Evolutionary conservation across 2,888 invertebrate genomes (phyloP), one percentile per base, ranked within the genome.

Genomic region (Spodoptera littoralis): DNA sequence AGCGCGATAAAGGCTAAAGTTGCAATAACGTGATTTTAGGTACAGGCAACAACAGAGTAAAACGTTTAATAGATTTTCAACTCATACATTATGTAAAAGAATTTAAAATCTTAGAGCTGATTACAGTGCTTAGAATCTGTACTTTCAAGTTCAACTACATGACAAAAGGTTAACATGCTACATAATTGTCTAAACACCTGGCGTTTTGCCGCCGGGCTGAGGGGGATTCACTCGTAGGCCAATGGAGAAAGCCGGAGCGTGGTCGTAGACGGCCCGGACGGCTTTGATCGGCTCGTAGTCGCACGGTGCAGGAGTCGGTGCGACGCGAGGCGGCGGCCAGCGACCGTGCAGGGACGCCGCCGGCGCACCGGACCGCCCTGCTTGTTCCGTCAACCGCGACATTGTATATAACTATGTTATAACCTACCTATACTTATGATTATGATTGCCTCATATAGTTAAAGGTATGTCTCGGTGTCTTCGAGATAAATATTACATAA

Each of bases 221-320:
- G 92, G 95, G 5, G 91, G 87, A 60, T 87, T 87, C 50, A 95
- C 93, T 56, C 96, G 95, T 27, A 95, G 88, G 60, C 96, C 96
- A 80, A 96, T 96, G 63, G 96, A 96, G 87, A 95, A 96, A 42
- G 95, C 95, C 44, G 96, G 96, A 13, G 96, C 94, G 75, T 95
- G 91, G 78, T 95, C 95, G 69, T 93, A 87, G 42, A 92, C 90
- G 4, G 90, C 94, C 73, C 95, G 95, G 44, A 95, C 92, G 0
- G 97, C 96, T 79, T 97, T 97, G 83, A 96, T 96, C 0, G 98
- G 97, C 88, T 97, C 96, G 89, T 98, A 98, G 89, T 98, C 97
- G n/a, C 98, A 98, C 0, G 98, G 98, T 6, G 98, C 98, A 2
- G 98, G 98, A 24, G 98, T 98, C 4, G 95, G 95, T 78, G 96